Evolutionary conservation across 2,888 invertebrate genomes (phyloP), one percentile per base, ranked within the genome.

Genomic region (Furcula furcula): DNA sequence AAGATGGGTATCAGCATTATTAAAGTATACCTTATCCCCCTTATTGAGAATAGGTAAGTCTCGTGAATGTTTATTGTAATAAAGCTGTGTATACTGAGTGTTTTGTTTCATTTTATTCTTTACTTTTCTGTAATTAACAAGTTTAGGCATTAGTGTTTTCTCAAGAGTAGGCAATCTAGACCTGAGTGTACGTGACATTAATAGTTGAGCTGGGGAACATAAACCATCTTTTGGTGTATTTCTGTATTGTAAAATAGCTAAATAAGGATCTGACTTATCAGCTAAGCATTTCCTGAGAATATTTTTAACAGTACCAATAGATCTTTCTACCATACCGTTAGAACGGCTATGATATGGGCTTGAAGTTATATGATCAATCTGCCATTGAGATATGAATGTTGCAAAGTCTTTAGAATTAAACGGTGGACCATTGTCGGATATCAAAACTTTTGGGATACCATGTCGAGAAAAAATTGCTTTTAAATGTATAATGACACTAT

Each of bases 341-440:
- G 32, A 29, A 2, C 13, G 32, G 7, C 20, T 22, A 20, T 15
- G 20, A 15, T 37, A 23, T 6, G 37, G 26, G 20, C 37, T 37
- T 2, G 37, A 32, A 4, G 29, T 33, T 6, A 25, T 15, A 21
- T 30, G 30, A 3, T 37, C 13, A 4, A 37, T 32, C 7, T 29
- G 13, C 33, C 33, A 37, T 7, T 29, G 5, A 6, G 7, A 2
- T 7, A 9, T n/a, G 13, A 37, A 29, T 3, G 14, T 7, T 28
- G 21, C 15, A 16, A 36, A 36, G 9, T 29, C 26, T 21, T 15
- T 29, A 13, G 33, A 30, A 9, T 30, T 38, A 15, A 29, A 30
- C 4, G 29, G 30, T n/a, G 38, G 34, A 30, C 38, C 34, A 30
- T 34, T 34, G 9, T 37, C 33, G 9, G 25, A 23, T n/a, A 25